Base-by-base conservation (phyloP, 1,140 invertebrate genomes). In the Armadillidium nasatum region DNA sequence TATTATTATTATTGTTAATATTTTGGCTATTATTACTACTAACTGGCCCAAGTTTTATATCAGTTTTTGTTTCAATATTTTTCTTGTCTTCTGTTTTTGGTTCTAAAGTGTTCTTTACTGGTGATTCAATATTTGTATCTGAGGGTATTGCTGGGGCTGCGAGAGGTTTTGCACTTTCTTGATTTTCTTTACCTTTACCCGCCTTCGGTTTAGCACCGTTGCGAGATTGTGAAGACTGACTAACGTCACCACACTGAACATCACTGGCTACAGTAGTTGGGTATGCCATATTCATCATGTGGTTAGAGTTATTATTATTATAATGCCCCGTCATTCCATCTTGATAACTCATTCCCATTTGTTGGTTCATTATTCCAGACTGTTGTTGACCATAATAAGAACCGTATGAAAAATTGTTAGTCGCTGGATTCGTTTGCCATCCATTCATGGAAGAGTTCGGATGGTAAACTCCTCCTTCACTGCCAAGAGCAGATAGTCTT, bases 161-260 rank as follows among this genome's bases (percentile, higher is more conserved):
- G 50, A 44, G 44, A 71, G 80, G n/a, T 33, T 45, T 13, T 75
- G 44, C 75, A 44, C 75, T 54, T 67, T 46, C 77, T 71, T 45
- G 44, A 19, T 45, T 60, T 9, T 21, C 71, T 46, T 54, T 73
- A n/a, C 43, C 76, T 3, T 54, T 43, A 67, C 22, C 44, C 10
- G 66, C 10, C 19, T 44, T 67, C 9, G 44, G 22, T 22, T 71
- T 76, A 11, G 72, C 67, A 15, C 46, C 33, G 6, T 43, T 46
- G 33, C 7, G 9, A 33, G 77, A 75, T 67, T 81, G 80, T 4
- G 80, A 81, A 19, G 77, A 79, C 44, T 81, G 79, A 50, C 80
- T 81, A 6, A 81, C 80, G 74, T 81, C 80, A 13, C 80, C 71
- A 46, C 80, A 81, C 75, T 81, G 80, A 11, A 81, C 78, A 67